Percentiles rank a stretch among this genome's conserved stretches.
phyloP scores from a whole-genome alignment of 2,113 vertebrate species.

The Penelope pileata region DNA sequence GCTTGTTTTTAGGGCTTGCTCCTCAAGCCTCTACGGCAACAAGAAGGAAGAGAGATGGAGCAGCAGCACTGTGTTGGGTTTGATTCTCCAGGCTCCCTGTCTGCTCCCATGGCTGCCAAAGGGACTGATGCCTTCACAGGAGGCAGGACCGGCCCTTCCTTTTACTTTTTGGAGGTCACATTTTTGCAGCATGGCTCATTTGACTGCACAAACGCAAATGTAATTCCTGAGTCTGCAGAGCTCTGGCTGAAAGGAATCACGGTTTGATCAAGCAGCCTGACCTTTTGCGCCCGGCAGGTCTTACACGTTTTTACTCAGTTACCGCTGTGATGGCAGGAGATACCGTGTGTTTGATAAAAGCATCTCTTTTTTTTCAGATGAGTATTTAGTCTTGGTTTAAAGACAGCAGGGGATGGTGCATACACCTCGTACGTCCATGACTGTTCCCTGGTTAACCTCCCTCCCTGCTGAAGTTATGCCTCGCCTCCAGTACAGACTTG shows the following conservation, averaged over 20 bases:
- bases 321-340: background rate
- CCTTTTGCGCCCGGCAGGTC: background rate
- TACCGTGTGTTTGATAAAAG: background rate
- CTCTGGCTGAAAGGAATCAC: constrained; percentile 27
- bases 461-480: background rate
- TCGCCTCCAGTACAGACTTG: background rate
- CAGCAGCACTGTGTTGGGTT: background rate
- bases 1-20: background rate
- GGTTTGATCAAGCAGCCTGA: constrained; percentile 26
- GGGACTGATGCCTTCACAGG: background rate
- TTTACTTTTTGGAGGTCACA: background rate
- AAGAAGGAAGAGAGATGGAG: background rate
- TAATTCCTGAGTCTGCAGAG: background rate
- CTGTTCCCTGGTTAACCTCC: background rate
- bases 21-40: background rate
- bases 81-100: background rate
- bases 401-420: background rate
- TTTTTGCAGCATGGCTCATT: constrained; percentile 1
- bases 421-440: background rate
- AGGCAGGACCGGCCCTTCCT: background rate
- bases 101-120: background rate
- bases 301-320: background rate
- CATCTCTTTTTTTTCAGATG: background rate
- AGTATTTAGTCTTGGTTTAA: constrained; percentile 15
- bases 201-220: background rate